A percentile compares a stretch with the other conserved stretches of the same genome.
Evolutionary conservation across 2,888 invertebrate species (phyloP).

Genomic region (Ophion slaviceki): DNA sequence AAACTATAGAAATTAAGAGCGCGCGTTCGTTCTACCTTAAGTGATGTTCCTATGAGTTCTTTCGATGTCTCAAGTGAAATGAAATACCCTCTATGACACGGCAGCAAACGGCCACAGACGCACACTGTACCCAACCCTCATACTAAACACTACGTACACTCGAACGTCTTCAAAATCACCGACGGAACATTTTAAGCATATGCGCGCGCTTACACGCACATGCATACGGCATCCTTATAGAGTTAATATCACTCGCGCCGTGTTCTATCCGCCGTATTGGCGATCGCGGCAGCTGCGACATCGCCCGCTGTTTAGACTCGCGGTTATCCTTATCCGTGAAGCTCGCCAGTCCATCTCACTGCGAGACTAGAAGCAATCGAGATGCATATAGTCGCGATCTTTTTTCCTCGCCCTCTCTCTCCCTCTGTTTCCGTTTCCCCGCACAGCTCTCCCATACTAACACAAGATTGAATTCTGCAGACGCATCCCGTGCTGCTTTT

Average conservation of each 20-base stretch:
- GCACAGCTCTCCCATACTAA: background rate
- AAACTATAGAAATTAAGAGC: too few relatives aligned
- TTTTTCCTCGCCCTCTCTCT: background rate
- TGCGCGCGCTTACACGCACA: background rate
- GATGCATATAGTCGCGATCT: slow-evolving; percentile 51
- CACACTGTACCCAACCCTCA: too few relatives aligned
- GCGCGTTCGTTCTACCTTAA: too few relatives aligned
- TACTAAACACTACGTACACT: too few relatives aligned
- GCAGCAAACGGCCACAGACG: too few relatives aligned
- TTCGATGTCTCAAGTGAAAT: too few relatives aligned
- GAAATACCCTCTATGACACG: too few relatives aligned
- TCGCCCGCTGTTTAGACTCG: slow-evolving; percentile 17
- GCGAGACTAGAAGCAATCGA: slow-evolving; percentile 28
- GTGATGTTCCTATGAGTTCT: too few relatives aligned
- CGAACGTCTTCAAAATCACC: too few relatives aligned
- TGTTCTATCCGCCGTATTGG: slow-evolving; percentile 14
- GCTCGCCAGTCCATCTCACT: slow-evolving; percentile 35
- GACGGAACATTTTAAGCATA: background rate
- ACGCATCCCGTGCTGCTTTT: slow-evolving; percentile 21
- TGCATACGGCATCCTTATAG: slow-evolving; percentile 18
- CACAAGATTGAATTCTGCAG: slow-evolving; percentile 1
- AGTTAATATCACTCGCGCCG: slow-evolving; percentile 19
- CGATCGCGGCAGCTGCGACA: background rate
- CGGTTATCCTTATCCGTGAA: slow-evolving; percentile 39
- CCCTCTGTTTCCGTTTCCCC: background rate